Percentiles rank a stretch among this genome's conserved stretches.
Conservation (phyloP, 2,888 invertebrate species). For the Scrobipalpa atriplicella region DNA sequence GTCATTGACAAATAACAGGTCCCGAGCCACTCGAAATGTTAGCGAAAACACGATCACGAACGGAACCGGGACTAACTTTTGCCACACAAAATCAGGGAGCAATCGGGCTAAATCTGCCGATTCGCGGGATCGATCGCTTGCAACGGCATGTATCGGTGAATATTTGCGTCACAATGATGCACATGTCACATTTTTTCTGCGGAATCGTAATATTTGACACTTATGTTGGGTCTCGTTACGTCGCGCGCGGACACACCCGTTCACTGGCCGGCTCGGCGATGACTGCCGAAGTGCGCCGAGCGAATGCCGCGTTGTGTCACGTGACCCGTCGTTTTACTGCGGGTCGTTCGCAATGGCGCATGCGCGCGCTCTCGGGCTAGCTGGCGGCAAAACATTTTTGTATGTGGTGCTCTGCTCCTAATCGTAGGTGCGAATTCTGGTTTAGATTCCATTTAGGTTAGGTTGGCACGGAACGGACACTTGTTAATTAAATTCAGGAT, state of each 20-base stretch:
- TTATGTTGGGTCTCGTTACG: constrained; percentile 58
- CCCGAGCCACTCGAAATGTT: constrained; percentile 60
- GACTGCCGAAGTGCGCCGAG: constrained; percentile 78
- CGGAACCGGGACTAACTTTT: constrained; percentile 62
- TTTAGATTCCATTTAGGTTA: not conserved
- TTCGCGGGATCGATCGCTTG: constrained; percentile 50
- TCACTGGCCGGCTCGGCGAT: constrained; percentile 64
- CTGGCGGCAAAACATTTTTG: constrained; percentile 71
- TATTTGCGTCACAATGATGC: constrained; percentile 61
- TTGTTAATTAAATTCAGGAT: constrained; percentile 8
- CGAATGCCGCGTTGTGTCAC: constrained; percentile 82
- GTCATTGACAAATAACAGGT: constrained; percentile 48
- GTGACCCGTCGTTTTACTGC: constrained; percentile 83
- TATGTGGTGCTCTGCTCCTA: constrained; percentile 15
- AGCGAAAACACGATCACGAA: constrained; percentile 73
- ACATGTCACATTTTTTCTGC: constrained; percentile 71
- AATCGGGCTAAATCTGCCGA: constrained; percentile 47
- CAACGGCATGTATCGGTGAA: constrained; percentile 47
- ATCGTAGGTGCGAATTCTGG: constrained; percentile 17
- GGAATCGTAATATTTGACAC: constrained; percentile 75
- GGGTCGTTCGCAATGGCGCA: constrained; percentile 77
- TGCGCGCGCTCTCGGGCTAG: constrained; percentile 60
- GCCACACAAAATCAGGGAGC: constrained; percentile 63
- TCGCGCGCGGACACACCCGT: constrained; percentile 58
- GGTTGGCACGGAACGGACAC: not conserved